Conservation (phyloP, 2,797 vertebrate species). For the Melanotaenia trifasciata region DNA sequence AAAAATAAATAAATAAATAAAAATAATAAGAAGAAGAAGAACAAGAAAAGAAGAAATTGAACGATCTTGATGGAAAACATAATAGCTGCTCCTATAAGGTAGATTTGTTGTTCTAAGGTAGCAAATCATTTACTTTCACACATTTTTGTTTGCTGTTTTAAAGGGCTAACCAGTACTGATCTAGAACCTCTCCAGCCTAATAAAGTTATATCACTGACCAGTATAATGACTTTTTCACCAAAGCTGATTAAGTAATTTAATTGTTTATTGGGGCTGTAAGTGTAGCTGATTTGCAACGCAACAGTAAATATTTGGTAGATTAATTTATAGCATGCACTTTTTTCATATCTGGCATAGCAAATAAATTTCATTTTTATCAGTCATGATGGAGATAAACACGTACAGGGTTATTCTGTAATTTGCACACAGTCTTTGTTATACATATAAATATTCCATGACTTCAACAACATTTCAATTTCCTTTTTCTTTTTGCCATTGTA, state of each 20-base stretch:
- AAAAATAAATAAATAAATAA: too few relatives aligned
- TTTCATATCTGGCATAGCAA: conserved; percentile 9
- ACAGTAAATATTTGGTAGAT: conserved; percentile 22
- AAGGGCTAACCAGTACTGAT: neutral
- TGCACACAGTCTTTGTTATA: neutral
- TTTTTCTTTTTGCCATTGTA: too few relatives aligned
- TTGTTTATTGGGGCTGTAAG: neutral
- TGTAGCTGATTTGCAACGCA: conserved; percentile 8
- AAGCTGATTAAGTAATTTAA: conserved; percentile 62
- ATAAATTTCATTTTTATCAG: neutral
- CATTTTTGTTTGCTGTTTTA: neutral
- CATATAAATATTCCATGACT: neutral
- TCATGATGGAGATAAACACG: neutral
- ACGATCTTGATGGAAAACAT: neutral
- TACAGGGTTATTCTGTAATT: too few relatives aligned
- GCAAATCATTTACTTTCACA: conserved; percentile 3
- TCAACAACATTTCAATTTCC: too few relatives aligned
- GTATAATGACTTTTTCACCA: conserved; percentile 54
- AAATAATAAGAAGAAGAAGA: too few relatives aligned
- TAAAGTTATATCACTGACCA: conserved; percentile 44
- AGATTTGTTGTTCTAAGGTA: neutral
- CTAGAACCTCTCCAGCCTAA: conserved; percentile 15
- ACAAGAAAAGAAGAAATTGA: too few relatives aligned
- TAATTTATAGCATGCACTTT: conserved; percentile 9
- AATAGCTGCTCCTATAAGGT: conserved; percentile 7